Conservation (phyloP, 1,140 invertebrate genomes). For the Pseudomyrmex gracilis region DNA sequence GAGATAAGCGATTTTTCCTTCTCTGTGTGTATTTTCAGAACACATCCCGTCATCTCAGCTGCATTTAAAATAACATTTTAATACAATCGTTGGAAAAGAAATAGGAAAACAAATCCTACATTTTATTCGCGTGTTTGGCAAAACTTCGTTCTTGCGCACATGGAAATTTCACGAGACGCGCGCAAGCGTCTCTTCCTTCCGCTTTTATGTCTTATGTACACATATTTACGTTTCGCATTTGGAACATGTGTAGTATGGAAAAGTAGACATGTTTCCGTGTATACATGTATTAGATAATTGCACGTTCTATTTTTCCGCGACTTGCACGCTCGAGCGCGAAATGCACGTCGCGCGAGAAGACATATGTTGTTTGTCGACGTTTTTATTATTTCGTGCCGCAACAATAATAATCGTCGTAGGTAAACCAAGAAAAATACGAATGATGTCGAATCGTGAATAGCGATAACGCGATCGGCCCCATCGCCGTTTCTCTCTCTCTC, state of each 20-base stretch:
- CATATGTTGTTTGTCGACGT: not conserved
- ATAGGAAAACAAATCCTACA: too few species aligned
- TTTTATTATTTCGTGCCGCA: slow-evolving; percentile 39
- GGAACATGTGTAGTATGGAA: too few species aligned
- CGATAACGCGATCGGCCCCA: slow-evolving; percentile 35
- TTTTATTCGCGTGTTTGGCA: too few species aligned
- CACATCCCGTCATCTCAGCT: not conserved
- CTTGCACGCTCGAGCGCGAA: not conserved
- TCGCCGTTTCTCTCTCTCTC: not conserved
- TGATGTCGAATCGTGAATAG: slow-evolving; percentile 43
- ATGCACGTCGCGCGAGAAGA: not conserved
- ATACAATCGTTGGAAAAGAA: not conserved
- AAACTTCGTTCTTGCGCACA: too few species aligned
- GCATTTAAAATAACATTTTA: not conserved
- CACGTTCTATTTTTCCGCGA: too few species aligned
- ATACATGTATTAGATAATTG: not conserved
- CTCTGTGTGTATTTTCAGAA: too few species aligned
- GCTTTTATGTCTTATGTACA: too few species aligned
- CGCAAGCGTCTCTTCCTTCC: too few species aligned
- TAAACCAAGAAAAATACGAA: slow-evolving; percentile 34
- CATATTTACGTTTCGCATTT: too few species aligned
- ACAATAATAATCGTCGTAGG: slow-evolving; percentile 33
- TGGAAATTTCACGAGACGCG: too few species aligned
- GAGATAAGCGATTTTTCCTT: not conserved
- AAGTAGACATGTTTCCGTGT: not conserved